phyloP scores from a whole-genome alignment of 2,797 vertebrate genomes.

The Sphenopsis melanotis region DNA sequence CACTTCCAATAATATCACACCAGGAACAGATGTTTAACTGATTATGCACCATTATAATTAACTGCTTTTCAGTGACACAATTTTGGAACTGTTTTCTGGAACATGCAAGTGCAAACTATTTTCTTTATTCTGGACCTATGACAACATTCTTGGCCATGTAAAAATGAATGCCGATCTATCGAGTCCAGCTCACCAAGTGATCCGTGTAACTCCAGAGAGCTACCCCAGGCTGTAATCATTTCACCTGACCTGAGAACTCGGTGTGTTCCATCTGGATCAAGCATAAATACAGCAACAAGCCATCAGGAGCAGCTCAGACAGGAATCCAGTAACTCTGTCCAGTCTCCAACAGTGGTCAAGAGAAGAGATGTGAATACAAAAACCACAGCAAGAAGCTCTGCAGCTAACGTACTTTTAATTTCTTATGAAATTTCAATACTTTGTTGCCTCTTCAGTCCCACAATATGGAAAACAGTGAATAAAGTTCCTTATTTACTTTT shows the following conservation, averaged over 20 bases:
- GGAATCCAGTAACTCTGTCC: neutral
- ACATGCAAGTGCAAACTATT: neutral
- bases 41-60: constrained; percentile 24
- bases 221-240: neutral
- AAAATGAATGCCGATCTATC: neutral
- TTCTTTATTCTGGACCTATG: constrained; percentile 36
- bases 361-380: neutral
- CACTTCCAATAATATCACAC: neutral
- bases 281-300: neutral
- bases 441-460: neutral
- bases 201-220: neutral
- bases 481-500: neutral
- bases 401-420: neutral
- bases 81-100: constrained; percentile 38
- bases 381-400: neutral
- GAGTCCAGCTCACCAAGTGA: neutral
- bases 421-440: neutral
- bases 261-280: neutral
- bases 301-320: neutral
- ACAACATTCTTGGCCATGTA: neutral
- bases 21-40: constrained; percentile 44
- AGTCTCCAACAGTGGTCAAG: neutral
- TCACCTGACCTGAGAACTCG: neutral
- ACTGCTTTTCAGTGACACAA: constrained; percentile 1
- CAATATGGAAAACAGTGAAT: neutral